Conservation (phyloP, 2,888 invertebrate species). For the Oxystoma pomonae region DNA sequence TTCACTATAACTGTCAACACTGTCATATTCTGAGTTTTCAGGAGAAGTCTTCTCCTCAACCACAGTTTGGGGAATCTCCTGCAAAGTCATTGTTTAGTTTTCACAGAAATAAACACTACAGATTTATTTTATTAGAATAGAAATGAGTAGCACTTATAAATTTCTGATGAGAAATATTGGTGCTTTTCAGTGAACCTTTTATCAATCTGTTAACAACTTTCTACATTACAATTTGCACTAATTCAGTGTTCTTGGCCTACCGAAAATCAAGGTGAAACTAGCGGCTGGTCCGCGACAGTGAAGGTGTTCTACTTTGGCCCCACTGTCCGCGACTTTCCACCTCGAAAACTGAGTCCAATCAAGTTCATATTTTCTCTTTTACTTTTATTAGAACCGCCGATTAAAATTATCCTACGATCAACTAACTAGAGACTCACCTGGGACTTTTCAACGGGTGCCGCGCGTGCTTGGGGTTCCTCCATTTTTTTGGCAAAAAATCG, state of each 20-base stretch:
- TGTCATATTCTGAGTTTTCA: conserved; percentile 44
- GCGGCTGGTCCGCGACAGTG: not conserved
- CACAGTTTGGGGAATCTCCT: conserved; percentile 31
- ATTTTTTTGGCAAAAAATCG: not conserved
- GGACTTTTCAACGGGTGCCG: not conserved
- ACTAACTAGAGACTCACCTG: not conserved
- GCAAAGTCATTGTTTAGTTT: conserved; percentile 41
- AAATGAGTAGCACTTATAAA: too few species aligned
- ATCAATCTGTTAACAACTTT: too few species aligned
- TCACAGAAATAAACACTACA: too few species aligned
- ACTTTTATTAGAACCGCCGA: not conserved
- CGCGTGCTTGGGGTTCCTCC: not conserved
- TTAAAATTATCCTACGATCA: not conserved
- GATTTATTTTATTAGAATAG: too few species aligned
- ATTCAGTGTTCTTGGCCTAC: not conserved
- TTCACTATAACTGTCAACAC: conserved; percentile 42
- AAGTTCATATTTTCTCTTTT: conserved; percentile 1
- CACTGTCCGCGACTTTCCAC: conserved; percentile 10
- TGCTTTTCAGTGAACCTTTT: too few species aligned
- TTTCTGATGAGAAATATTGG: too few species aligned
- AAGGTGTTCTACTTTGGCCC: conserved; percentile 14
- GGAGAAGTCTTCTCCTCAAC: conserved; percentile 34
- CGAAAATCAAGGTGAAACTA: not conserved
- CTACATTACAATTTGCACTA: not conserved
- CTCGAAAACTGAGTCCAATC: conserved; percentile 13